These are phyloP conservation scores for Ooceraea biroi DNA, from an alignment of 1,140 invertebrate species.

Conservation along the genomic window DNA sequence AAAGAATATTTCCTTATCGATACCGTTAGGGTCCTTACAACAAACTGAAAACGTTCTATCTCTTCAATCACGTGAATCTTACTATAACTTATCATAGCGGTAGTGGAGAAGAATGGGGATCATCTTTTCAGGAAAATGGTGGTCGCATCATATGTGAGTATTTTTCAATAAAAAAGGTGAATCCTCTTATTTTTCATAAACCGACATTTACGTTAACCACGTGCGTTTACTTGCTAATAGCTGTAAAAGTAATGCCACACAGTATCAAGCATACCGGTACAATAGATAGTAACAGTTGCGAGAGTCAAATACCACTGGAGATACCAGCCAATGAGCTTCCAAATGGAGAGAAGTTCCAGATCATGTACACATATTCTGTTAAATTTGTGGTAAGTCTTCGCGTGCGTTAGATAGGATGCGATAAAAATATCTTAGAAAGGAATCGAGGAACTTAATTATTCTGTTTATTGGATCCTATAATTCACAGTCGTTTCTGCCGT, in stretches of 20 bases:
- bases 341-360: conserved; percentile 87
- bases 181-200: background rate
- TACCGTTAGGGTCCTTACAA: conserved; percentile 56
- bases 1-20: background rate
- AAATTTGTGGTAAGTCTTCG: conserved; percentile 89
- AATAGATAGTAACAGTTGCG: conserved; percentile 88
- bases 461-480: conserved; percentile 1
- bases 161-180: background rate
- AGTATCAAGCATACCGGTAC: conserved; percentile 90
- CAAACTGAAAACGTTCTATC: conserved; percentile 91
- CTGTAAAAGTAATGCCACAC: conserved; percentile 91
- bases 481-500: background rate
- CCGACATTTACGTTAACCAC: no score
- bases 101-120: conserved; percentile 93
- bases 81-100: conserved; percentile 97
- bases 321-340: conserved; percentile 88
- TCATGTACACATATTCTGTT: conserved; percentile 96
- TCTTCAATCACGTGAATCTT: conserved; percentile 99
- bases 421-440: background rate
- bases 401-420: background rate
- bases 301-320: conserved; percentile 88
- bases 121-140: conserved; percentile 91
- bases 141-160: conserved; percentile 94
- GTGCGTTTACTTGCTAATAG: conserved; percentile 77
- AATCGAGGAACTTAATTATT: conserved; percentile 20